Base-by-base conservation (phyloP, 1,140 invertebrate species). In the Drosophila malerkotliana region DNA sequence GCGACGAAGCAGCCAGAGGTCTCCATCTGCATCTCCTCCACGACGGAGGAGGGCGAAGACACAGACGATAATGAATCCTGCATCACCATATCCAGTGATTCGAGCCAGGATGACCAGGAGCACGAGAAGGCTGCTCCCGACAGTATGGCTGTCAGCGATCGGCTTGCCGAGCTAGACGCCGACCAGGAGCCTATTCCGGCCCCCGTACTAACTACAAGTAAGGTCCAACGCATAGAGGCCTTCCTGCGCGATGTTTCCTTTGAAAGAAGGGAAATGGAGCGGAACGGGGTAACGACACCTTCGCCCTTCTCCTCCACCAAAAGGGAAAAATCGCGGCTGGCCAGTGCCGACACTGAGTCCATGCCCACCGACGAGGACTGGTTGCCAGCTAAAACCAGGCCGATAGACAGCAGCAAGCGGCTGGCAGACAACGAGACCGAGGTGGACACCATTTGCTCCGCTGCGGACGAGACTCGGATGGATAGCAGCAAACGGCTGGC, bases 211-310 rank as follows among this genome's bases (percentile, higher is more conserved):
- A 61, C 71, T 41, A 52, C 15, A 12, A 75, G 72, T 15, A 87
- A 87, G 18, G 69, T 80, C 0, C 48, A 81, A 48, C 81, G 77
- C 10, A 84, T 91, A 6, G 71, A 84, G 49, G 90, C 81, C 0
- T 91, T 91, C 18, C 57, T 91, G 18, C 81, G 78, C 5, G 90
- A 91, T 53, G 87, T 91, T 0, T 85, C 87, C 5, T 48, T 77
- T 0, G 77, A 90, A 18, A 62, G 71, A 0, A 71, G 47, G 26
- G 53, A 73, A 26, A 57, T 77, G 30, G 32, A 63, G 14, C 45
- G 45, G 2, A 39, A 39, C 9, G 12, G 32, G 14, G 26, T 14
- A 0, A 15, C 6, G 4, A 57, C 14, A 32, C 57, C 24, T 0
- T 49, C 26, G 0, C 28, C 75, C 3, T 5, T 57, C 15, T 60